Base-by-base conservation (phyloP, 2,113 vertebrate genomes). In the Mastomys natalensis region DNA sequence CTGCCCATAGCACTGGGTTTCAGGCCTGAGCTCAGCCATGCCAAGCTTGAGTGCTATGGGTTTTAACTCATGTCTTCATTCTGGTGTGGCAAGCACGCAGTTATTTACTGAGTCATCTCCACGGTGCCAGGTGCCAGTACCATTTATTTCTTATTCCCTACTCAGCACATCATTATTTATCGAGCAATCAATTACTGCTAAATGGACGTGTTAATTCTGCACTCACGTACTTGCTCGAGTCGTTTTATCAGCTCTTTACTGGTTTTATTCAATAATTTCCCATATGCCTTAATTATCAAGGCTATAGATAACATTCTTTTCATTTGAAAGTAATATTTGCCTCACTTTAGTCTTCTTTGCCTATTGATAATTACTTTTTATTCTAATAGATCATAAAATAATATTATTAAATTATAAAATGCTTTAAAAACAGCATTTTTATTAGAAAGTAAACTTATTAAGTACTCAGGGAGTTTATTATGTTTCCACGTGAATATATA, bases 241-340 rank as follows among this genome's bases (percentile, higher is more conserved):
- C 48, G 24, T 53, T 70, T 43, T 70, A 78, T 73, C 85, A 62
- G 24, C 31, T 89, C 1, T 73, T 88, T 10, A 68, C 90, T 97
- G 80, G 80, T 60, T 82, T 82, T n/a, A 78, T n/a, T 89, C n/a
- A 45, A 62, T 77, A 82, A 66, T 87, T 72, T 92, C 10, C 43
- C 51, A 81, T n/a, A 60, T 60, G 37, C 82, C 64, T 93, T 94
- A 90, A 87, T 82, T 66, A 53, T 40, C 81, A 55, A 96, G 87
- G 78, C 26, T 90, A 51, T 17, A 92, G 58, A 48, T 55, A 77
- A n/a, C 0, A 19, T 55, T 76, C 58, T 96, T 96, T 92, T 87
- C 70, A 91, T 90, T 93, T 96, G 72, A 22, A 89, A 90, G 40
- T 34, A 93, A 91, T 29, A 31, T 92, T 94, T 74, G 73, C 13